Base-by-base conservation (phyloP, 2,888 invertebrate genomes). In the Zaprionus lineosus region DNA sequence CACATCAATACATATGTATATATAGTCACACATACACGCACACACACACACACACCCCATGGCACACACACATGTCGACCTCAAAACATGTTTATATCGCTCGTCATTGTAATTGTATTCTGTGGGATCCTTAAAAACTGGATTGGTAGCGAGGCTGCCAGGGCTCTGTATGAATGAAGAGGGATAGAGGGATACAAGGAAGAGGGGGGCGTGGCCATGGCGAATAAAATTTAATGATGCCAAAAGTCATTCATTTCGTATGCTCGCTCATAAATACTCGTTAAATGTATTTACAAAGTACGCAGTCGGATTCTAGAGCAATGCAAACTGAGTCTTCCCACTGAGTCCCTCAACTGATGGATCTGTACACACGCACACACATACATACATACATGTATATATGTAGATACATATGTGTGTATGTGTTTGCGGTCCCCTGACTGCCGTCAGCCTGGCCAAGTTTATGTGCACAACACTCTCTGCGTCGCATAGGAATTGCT, bases 181-280 rank as follows among this genome's bases (percentile, higher is more conserved):
- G n/a, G n/a, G n/a, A n/a, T n/a, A n/a, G n/a, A n/a, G n/a, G n/a
- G n/a, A n/a, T n/a, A n/a, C n/a, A n/a, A n/a, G n/a, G n/a, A n/a
- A n/a, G n/a, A n/a, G n/a, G n/a, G n/a, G n/a, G 34, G 50, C 26
- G 65, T 47, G 52, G 53, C 53, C 51, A 48, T 51, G 43, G 51
- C 60, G 61, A 79, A 81, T 74, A 66, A 68, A 75, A 68, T 79
- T 79, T 79, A 79, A 81, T 79, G 76, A 84, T 68, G 81, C 63
- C 76, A 67, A 65, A 74, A 71, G 72, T 76, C 84, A 76, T 76
- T 70, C 73, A 76, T 76, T 79, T 74, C 62, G 61, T 69, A 74
- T 72, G 74, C 69, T 67, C 70, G 47, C 75, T 66, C 61, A 83
- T 74, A 78, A 83, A 81, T 68, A 79, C 79, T 72, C 68, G 73